These are phyloP conservation scores for Amblyopsis rosae DNA, from an alignment of 2,113 vertebrate genomes.

Conservation along the genomic window DNA sequence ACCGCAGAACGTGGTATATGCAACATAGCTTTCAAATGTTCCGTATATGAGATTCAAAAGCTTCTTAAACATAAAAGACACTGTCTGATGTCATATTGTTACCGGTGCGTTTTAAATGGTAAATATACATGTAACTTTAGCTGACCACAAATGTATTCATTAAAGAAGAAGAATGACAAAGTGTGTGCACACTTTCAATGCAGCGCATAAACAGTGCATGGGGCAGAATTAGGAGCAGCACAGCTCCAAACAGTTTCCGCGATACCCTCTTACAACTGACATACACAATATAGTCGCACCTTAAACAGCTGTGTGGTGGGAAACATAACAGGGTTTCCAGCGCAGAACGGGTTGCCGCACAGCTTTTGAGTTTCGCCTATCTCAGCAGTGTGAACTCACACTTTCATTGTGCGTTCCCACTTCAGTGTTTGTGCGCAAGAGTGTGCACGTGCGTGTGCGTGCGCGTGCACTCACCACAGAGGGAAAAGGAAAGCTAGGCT, in stretches of 20 bases:
- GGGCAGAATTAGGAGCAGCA: constrained; percentile 28
- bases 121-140: too few species aligned
- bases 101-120: too few species aligned
- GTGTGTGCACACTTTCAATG: constrained; percentile 11
- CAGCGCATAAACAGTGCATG: background rate
- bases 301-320: constrained; percentile 38
- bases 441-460: constrained; percentile 21
- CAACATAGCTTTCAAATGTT: too few species aligned
- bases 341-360: constrained; percentile 57
- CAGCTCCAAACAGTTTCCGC: constrained; percentile 28
- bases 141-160: too few species aligned
- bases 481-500: constrained; percentile 25
- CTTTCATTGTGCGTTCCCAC: constrained; percentile 64
- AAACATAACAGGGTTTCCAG: constrained; percentile 35
- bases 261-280: constrained; percentile 29
- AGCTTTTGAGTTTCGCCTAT: constrained; percentile 68
- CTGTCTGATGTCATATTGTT: too few species aligned
- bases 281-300: constrained; percentile 57
- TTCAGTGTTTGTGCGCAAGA: constrained; percentile 32
- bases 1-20: too few species aligned
- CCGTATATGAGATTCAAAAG: too few species aligned
- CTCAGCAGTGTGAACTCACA: constrained; percentile 75
- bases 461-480: constrained; percentile 21
- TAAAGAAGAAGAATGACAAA: background rate
- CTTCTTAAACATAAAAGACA: too few species aligned